These are phyloP conservation scores for Amblyteles armatorius DNA, from an alignment of 2,888 invertebrate genomes.

Conservation along the genomic window DNA sequence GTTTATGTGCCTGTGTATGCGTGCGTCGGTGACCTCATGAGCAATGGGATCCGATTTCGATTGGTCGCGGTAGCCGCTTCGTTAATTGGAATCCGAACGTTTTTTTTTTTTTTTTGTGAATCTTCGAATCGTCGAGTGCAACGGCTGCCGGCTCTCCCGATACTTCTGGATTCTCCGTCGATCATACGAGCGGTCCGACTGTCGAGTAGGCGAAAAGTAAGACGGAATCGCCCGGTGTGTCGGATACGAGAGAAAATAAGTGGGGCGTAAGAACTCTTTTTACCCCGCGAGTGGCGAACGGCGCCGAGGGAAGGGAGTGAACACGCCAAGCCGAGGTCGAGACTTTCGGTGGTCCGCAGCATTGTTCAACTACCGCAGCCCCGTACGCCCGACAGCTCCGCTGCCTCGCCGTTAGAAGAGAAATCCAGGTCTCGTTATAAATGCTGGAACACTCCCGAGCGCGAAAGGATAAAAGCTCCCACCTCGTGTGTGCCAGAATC, in stretches of 20 bases:
- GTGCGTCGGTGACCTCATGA: conserved; percentile 41
- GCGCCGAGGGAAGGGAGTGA: conserved; percentile 25
- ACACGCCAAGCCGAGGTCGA: background rate
- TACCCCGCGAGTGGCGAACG: background rate
- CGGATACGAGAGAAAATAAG: conserved; percentile 31
- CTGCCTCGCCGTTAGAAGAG: conserved; percentile 21
- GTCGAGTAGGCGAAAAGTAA: background rate
- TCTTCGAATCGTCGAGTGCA: background rate
- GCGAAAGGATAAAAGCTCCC: conserved; percentile 49
- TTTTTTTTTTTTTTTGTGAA: background rate
- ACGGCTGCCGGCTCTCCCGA: background rate
- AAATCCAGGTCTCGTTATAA: conserved; percentile 11
- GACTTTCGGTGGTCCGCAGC: conserved; percentile 23
- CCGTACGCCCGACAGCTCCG: background rate
- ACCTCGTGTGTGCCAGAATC: conserved; percentile 31
- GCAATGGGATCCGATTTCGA: conserved; percentile 49
- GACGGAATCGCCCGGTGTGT: background rate
- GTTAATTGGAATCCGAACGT: conserved; percentile 7
- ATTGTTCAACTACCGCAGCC: background rate
- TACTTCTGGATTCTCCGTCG: background rate
- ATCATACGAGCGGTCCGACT: background rate
- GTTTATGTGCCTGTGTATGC: conserved; percentile 4
- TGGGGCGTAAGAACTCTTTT: conserved; percentile 25
- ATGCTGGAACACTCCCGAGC: conserved; percentile 53
- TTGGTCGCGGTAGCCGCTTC: conserved; percentile 8